Percentiles rank a stretch among this genome's conserved stretches.
Conservation (phyloP, 1,140 invertebrate species). For the Drosophila tristis region DNA sequence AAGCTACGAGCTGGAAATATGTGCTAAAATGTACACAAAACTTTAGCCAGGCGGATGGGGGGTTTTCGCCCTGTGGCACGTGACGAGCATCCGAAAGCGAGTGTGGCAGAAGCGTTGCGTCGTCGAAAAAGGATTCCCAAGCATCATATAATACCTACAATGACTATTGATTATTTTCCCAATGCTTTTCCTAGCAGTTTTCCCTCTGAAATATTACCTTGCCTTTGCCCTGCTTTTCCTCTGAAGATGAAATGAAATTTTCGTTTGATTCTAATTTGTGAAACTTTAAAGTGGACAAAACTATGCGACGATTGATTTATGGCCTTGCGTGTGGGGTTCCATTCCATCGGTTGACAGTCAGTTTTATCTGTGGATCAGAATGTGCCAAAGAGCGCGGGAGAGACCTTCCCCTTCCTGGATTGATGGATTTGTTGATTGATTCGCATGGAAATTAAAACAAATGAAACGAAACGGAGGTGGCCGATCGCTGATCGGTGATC, state of each 20-base stretch:
- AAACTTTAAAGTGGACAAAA: constrained; percentile 47
- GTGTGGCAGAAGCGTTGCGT: constrained; percentile 34
- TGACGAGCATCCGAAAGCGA: constrained; percentile 61
- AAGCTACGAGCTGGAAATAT: constrained; percentile 53
- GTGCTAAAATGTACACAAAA: constrained; percentile 74
- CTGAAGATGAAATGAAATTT: constrained; percentile 13
- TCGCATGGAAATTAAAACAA: too few relatives aligned
- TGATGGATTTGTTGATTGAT: constrained; percentile 1
- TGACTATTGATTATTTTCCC: constrained; percentile 58
- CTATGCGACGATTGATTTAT: constrained; percentile 64
- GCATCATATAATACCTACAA: constrained; percentile 7
- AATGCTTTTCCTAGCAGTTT: constrained; percentile 11
- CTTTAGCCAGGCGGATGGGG: constrained; percentile 35
- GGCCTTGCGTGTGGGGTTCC: constrained; percentile 22
- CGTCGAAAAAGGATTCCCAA: constrained; percentile 1
- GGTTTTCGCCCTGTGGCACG: constrained; percentile 56
- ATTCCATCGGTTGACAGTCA: constrained; percentile 47
- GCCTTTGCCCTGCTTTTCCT: too few relatives aligned
- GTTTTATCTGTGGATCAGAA: constrained; percentile 68
- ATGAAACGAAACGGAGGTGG: too few relatives aligned
- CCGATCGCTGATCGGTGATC: background rate
- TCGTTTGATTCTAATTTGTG: constrained; percentile 51
- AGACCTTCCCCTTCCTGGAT: constrained; percentile 47
- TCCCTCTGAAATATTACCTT: constrained; percentile 44
- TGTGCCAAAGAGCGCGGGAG: constrained; percentile 45